phyloP scores from a whole-genome alignment of 2,113 vertebrate genomes.

The Coptodon bakossiorum region DNA sequence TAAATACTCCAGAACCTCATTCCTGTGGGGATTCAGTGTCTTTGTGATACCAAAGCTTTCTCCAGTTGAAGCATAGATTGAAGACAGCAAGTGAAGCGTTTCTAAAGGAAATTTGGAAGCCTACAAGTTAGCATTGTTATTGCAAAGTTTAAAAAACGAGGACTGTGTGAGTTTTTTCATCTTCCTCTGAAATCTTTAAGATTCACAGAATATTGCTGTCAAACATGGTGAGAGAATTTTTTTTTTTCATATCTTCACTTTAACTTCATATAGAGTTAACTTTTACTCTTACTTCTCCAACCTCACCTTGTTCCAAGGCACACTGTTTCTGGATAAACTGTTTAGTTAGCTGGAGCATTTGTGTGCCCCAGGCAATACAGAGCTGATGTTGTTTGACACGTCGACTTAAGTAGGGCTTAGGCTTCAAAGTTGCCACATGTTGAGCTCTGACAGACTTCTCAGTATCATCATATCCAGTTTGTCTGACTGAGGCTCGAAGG shows the following conservation, averaged over 20 bases:
- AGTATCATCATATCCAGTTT: neutral
- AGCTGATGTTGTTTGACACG: slow-evolving; percentile 65
- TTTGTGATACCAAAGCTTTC: slow-evolving; percentile 71
- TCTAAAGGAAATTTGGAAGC: slow-evolving; percentile 45
- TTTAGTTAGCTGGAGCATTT: slow-evolving; percentile 31
- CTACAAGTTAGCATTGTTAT: neutral
- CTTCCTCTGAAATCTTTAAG: neutral
- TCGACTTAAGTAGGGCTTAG: slow-evolving; percentile 48
- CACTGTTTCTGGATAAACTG: slow-evolving; percentile 19
- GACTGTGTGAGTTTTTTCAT: neutral
- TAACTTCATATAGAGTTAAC: neutral
- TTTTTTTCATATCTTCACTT: neutral
- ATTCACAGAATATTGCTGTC: neutral
- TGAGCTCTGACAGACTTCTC: neutral
- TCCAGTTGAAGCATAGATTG: slow-evolving; percentile 70
- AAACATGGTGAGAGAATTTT: neutral
- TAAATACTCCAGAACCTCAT: slow-evolving; percentile 51
- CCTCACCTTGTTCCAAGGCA: slow-evolving; percentile 59
- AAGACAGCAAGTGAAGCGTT: slow-evolving; percentile 57
- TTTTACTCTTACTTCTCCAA: neutral
- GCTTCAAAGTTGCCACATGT: slow-evolving; percentile 41
- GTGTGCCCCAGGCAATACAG: slow-evolving; percentile 58
- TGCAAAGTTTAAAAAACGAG: neutral
- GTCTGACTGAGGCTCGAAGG: slow-evolving; percentile 44
- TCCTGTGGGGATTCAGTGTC: slow-evolving; percentile 46